Base-by-base conservation (phyloP, 2,797 vertebrate genomes). In the Sciurus vulgaris region DNA sequence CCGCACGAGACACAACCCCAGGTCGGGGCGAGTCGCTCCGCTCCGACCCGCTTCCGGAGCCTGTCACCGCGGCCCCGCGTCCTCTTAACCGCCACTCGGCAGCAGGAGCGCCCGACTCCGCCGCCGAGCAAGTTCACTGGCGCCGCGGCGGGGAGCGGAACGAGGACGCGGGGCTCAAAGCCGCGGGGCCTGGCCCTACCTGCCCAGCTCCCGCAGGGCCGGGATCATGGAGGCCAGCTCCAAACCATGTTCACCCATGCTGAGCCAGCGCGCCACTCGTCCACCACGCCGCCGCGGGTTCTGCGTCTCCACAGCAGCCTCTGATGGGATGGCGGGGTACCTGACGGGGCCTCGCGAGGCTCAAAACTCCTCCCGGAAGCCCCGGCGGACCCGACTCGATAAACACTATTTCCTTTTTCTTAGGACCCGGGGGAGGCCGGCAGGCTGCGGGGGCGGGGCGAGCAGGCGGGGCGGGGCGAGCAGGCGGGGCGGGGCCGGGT, bases 151-250 rank as follows among this genome's bases (percentile, higher is more conserved):
- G 28, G 15, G 1, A 11, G 12, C 30, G 2, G 47, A n/a, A 35
- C 59, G 51, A 51, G 10, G n/a, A 28, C 76, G 4, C 8, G 67
- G 15, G 65, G 12, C 51, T 24, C 24, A 1, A 22, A 38, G 3
- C n/a, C 5, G 18, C 8, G 3, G 11, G 26, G 44, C 7, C 20
- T n/a, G 2, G 12, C 47, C 98, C 98, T 98, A 99, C 99, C 99
- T 99, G 49, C 99, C 99, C 82, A 99, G 98, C 97, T 99, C 99
- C 97, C 99, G 98, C 49, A 99, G 98, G 89, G 99, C 99, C 69
- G 99, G 99, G 87, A 99, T 99, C 99, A 99, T 99, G 0, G 99
- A 99, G 1, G 99, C 99, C 99, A 99, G 99, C 96, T 99, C 99
- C 95, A 99, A 97, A 7, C 99, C 99, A 54, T 98, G 98, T 12